Conservation (phyloP, 1,140 invertebrate species). For the Drosophila takahashii region DNA sequence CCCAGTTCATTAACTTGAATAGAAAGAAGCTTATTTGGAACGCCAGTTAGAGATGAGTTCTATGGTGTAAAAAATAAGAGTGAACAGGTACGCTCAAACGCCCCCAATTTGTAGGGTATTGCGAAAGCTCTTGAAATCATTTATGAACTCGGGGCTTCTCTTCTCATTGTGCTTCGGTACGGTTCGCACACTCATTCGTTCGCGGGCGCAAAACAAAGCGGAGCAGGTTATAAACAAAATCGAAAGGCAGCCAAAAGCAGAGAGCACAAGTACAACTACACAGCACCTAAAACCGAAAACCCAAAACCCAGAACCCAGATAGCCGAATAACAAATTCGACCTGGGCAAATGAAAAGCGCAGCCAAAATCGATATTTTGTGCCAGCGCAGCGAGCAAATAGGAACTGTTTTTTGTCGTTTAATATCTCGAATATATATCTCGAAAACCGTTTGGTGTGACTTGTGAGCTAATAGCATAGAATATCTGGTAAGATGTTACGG, state of each 20-base stretch:
- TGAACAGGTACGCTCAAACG: not conserved
- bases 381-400: slow-evolving; percentile 42
- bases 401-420: slow-evolving; percentile 3
- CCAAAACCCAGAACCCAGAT: slow-evolving; percentile 38
- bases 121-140: slow-evolving; percentile 54
- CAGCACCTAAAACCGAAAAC: not conserved
- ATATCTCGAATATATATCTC: slow-evolving; percentile 2
- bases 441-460: not conserved
- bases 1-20: too few species aligned
- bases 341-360: slow-evolving; percentile 60
- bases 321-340: slow-evolving; percentile 51
- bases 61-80: not conserved
- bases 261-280: slow-evolving; percentile 33
- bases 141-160: slow-evolving; percentile 16
- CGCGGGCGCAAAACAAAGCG: slow-evolving; percentile 59
- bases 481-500: slow-evolving; percentile 18
- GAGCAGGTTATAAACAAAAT: slow-evolving; percentile 82
- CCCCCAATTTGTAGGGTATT: slow-evolving; percentile 36
- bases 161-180: slow-evolving; percentile 1
- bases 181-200: slow-evolving; percentile 20
- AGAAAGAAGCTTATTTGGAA: too few species aligned
- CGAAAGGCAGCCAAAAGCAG: slow-evolving; percentile 67
- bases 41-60: too few species aligned
- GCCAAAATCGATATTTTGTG: slow-evolving; percentile 78
- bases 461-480: not conserved